These are phyloP conservation scores for Orientallactaga sibirica DNA, from an alignment of 2,797 vertebrate species.

Conservation along the genomic window DNA sequence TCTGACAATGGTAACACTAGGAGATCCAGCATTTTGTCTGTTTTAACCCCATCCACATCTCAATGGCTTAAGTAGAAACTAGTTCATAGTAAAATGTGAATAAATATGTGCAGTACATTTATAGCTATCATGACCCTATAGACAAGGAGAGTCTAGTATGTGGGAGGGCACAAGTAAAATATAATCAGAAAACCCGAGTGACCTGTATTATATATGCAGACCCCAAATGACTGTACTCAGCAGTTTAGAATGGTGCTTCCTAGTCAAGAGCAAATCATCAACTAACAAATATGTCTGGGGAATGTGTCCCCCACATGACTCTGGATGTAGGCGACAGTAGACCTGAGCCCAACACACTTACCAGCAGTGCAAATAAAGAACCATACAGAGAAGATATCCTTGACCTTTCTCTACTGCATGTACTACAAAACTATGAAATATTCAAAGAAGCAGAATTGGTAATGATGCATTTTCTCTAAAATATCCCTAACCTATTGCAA, in stretches of 20 bases:
- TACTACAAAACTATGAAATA: conserved; percentile 37
- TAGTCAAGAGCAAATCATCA: not conserved
- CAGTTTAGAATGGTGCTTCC: not conserved
- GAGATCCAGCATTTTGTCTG: not conserved
- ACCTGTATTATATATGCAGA: not conserved
- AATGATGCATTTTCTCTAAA: not conserved
- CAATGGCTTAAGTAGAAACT: not conserved
- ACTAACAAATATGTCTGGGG: not conserved
- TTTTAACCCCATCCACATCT: conserved; percentile 1
- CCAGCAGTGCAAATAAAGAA: not conserved
- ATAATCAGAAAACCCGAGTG: not conserved
- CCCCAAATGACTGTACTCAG: not conserved
- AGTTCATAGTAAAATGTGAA: not conserved
- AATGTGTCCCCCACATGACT: not conserved
- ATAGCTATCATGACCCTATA: not conserved
- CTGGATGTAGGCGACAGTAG: not conserved
- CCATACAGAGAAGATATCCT: not conserved
- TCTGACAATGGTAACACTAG: not conserved
- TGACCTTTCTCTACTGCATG: not conserved
- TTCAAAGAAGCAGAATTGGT: not conserved
- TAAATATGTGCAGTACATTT: not conserved
- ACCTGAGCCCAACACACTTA: not conserved
- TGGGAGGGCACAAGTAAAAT: not conserved
- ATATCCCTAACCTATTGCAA: conserved; percentile 63
- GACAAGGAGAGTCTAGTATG: not conserved